Evolutionary conservation across 2,797 vertebrate genomes (phyloP).

Genomic region (Salmo trutta): DNA sequence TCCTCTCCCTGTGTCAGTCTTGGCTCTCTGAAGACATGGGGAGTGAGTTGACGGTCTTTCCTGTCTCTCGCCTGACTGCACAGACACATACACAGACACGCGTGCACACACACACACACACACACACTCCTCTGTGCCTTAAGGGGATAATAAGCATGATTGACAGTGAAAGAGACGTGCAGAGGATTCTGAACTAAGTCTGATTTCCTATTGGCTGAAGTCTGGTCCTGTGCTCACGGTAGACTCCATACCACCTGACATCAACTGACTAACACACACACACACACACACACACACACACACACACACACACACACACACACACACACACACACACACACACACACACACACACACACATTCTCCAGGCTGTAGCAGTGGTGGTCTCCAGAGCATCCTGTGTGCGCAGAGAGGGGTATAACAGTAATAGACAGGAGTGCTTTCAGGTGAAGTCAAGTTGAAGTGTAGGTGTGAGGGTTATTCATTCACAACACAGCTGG

Average conservation of each 20-base stretch:
- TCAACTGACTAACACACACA: background rate
- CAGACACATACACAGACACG: background rate
- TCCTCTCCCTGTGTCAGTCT: background rate
- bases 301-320: too few relatives aligned
- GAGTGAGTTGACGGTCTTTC: conserved; percentile 9
- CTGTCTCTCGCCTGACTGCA: background rate
- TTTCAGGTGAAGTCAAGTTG: background rate
- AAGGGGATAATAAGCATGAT: conserved; percentile 31
- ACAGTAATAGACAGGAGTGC: conserved; percentile 1
- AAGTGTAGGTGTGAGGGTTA: conserved; percentile 16
- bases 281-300: too few relatives aligned
- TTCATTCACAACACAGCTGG: conserved; percentile 21
- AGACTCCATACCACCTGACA: background rate
- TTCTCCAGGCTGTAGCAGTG: background rate
- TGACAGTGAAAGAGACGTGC: conserved; percentile 8
- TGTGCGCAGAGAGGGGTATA: background rate
- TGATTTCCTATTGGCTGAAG: conserved; percentile 5
- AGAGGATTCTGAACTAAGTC: conserved; percentile 18
- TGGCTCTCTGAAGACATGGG: background rate
- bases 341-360: too few relatives aligned
- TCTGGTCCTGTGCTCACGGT: background rate
- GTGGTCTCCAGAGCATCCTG: conserved; percentile 3
- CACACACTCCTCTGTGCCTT: background rate
- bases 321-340: too few relatives aligned
- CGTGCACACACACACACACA: background rate